Evolutionary conservation across 2,888 invertebrate genomes (phyloP), one percentile per base, ranked within the genome.

Genomic region (Corbicula japonica): DNA sequence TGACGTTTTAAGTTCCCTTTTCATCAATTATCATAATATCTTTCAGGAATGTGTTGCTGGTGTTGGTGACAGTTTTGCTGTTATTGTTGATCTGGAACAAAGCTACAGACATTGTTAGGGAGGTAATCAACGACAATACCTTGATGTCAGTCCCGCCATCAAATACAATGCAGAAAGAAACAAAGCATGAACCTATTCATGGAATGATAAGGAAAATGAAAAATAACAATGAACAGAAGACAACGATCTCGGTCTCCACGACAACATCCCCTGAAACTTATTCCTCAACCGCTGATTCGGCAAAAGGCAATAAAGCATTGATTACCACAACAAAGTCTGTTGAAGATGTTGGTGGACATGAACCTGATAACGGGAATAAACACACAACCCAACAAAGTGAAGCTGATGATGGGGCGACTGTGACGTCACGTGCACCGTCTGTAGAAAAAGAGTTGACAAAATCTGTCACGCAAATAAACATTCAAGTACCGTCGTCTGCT

Each of bases 1-100:
- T n/a, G n/a, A n/a, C n/a, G n/a, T n/a, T n/a, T n/a, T n/a, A n/a
- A n/a, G n/a, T n/a, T n/a, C n/a, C 38, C 38, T 38, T 38, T 38
- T 38, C 38, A n/a, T n/a, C 21, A 48, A 54, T 30, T 30, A 5
- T 48, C 21, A 12, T 48, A 48, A 6, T 48, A n/a, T 48, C 8
- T 54, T 66, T 26, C 52, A 66, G 66, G 28, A 38, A 41, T 41
- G 18, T 54, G 21, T 23, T 21, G 4, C 6, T 23, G n/a, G 26
- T 66, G 3, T 6, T 8, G 15, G 6, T 52, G n/a, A 1, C 32
- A 21, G 2, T 35, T 18, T 18, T 35, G 6, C 15, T 66, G 54
- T 10, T 66, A 21, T 66, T 34, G 21, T 41, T 66, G 52, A 54
- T 41, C 5, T 66, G 66, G 66, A 28, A 66, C 34, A 66, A 38